Conservation (phyloP, 2,888 invertebrate species). For the Nomada fabriciana region DNA sequence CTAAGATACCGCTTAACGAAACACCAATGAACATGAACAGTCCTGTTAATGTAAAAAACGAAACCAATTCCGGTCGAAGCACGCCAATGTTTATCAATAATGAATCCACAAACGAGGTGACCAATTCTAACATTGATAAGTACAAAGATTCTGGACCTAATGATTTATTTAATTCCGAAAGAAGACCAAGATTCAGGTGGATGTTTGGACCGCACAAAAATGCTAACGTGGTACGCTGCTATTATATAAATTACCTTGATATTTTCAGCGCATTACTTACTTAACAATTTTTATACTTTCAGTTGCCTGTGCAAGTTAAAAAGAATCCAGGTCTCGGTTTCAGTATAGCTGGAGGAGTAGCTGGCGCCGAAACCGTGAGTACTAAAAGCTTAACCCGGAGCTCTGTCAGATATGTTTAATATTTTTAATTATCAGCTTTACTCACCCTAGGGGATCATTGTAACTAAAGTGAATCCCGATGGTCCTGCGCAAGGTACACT, state of each 20-base stretch:
- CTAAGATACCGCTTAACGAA: conserved; percentile 22
- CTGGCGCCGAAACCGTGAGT: conserved; percentile 80
- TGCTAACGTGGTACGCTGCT: conserved; percentile 83
- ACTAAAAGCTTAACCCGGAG: background rate
- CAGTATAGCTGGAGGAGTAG: conserved; percentile 85
- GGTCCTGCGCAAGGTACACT: conserved; percentile 86
- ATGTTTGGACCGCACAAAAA: conserved; percentile 86
- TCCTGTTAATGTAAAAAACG: conserved; percentile 64
- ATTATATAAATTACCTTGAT: background rate
- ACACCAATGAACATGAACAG: conserved; percentile 35
- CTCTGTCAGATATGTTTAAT: background rate
- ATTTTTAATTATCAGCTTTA: background rate
- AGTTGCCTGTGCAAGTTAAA: conserved; percentile 85
- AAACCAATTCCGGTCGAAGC: conserved; percentile 70
- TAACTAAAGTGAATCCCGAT: conserved; percentile 87
- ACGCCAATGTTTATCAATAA: conserved; percentile 66
- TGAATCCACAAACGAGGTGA: conserved; percentile 63
- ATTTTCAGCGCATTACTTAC: background rate
- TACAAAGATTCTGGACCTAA: conserved; percentile 52
- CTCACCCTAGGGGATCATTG: conserved; percentile 87
- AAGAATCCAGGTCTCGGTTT: conserved; percentile 87
- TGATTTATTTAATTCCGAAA: conserved; percentile 67
- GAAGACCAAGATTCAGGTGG: conserved; percentile 83
- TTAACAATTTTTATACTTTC: conserved; percentile 40
- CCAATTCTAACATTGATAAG: conserved; percentile 57